phyloP scores from a whole-genome alignment of 2,888 invertebrate genomes.

The Drosophila dives region DNA sequence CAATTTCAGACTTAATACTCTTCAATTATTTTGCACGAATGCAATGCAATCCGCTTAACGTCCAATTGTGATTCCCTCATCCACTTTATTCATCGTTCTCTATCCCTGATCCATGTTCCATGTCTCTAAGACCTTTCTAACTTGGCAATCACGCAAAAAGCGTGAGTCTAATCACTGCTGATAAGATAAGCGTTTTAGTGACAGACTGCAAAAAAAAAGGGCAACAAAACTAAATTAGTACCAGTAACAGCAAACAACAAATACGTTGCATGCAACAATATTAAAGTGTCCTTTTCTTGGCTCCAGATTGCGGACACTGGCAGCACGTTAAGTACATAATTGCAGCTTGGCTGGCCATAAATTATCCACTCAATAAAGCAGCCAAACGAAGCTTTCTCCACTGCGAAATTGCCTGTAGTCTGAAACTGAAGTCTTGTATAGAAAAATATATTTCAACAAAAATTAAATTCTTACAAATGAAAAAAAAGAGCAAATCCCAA shows the following conservation, averaged over 20 bases:
- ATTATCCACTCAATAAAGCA: conserved; percentile 5
- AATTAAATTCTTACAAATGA: not conserved
- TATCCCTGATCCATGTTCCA: not conserved
- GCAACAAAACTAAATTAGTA: conserved; percentile 23
- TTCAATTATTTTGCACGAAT: conserved; percentile 31
- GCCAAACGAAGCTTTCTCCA: not conserved
- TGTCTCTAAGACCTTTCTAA: not conserved
- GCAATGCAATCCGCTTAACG: conserved; percentile 58
- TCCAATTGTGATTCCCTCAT: conserved; percentile 7
- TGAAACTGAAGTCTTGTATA: not conserved
- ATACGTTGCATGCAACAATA: not conserved
- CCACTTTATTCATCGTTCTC: not conserved
- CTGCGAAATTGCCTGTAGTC: not conserved
- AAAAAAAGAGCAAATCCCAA: not conserved
- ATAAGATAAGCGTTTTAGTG: conserved; percentile 62
- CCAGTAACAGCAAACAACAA: not conserved
- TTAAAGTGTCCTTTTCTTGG: not conserved
- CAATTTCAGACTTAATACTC: conserved; percentile 19
- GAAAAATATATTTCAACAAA: not conserved
- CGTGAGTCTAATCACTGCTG: conserved; percentile 63
- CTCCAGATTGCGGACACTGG: conserved; percentile 1
- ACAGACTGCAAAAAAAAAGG: conserved; percentile 12
- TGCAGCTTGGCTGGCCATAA: conserved; percentile 21
- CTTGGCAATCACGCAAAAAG: conserved; percentile 38
- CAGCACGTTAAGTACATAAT: conserved; percentile 30